A percentile compares a stretch with the other conserved stretches of the same genome.
Conservation (phyloP, 2,797 vertebrate species). For the Chelonia mydas region DNA sequence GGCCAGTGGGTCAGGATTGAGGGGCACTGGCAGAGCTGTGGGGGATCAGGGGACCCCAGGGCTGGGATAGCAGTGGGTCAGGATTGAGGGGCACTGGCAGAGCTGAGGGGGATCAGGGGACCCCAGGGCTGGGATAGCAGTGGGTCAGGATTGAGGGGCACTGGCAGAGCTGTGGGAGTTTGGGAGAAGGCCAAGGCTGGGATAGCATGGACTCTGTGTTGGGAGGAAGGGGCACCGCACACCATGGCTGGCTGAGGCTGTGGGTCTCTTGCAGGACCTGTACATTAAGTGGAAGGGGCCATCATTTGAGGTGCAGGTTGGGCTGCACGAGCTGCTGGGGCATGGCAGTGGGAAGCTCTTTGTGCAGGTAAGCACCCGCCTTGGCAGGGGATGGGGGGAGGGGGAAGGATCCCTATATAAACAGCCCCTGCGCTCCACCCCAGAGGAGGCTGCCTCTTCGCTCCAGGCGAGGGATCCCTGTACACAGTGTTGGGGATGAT, state of each 20-base stretch:
- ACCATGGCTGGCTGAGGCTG: neutral
- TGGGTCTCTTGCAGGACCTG: conserved; percentile 82
- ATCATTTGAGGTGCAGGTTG: conserved; percentile 94
- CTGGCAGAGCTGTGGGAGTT: too few relatives aligned
- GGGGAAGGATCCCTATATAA: neutral
- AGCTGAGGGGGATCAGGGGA: too few relatives aligned
- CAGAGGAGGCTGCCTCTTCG: neutral
- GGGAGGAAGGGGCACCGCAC: neutral
- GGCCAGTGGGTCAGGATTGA: neutral
- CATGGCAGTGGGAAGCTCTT: conserved; percentile 95
- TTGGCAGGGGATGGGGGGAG: fast-evolving
- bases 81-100: neutral
- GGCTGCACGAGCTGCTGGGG: conserved; percentile 92
- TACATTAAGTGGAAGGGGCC: conserved; percentile 92
- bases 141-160: neutral
- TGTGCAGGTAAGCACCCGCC: conserved; percentile 83
- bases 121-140: too few relatives aligned
- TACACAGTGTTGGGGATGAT: too few relatives aligned
- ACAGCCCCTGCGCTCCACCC: neutral
- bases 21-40: neutral
- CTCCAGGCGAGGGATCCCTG: neutral
- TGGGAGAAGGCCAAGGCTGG: too few relatives aligned
- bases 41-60: too few relatives aligned
- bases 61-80: fast-evolving
- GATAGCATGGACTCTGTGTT: neutral